A percentile compares a stretch with the other conserved stretches of the same genome.
phyloP scores from a whole-genome alignment of 2,113 vertebrate species.

The rabbit (Oryctolagus cuniculus) region mOryCun1.1 NC_091437.1:54307001-54307500 shows the following conservation, averaged over 20 bases:
- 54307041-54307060: neutral
- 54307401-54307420: neutral
- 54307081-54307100: neutral
- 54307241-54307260: neutral
- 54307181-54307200: conserved; percentile 20
- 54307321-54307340: neutral
- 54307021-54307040: neutral
- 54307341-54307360: neutral
- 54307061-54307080: neutral
- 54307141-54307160: conserved; percentile 59
- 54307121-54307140: neutral
- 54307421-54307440: neutral
- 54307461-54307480: neutral
- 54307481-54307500: neutral
- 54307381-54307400: neutral
- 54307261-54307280: neutral
- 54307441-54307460: neutral
- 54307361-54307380: neutral
- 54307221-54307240: neutral
- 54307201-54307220: neutral
- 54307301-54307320: neutral
- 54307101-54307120: neutral
- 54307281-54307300: neutral
- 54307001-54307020: conserved; percentile 59
- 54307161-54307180: conserved; percentile 39